These are phyloP conservation scores for Arctopsyche grandis DNA, from an alignment of 1,140 invertebrate species.

Conservation along the genomic window DNA sequence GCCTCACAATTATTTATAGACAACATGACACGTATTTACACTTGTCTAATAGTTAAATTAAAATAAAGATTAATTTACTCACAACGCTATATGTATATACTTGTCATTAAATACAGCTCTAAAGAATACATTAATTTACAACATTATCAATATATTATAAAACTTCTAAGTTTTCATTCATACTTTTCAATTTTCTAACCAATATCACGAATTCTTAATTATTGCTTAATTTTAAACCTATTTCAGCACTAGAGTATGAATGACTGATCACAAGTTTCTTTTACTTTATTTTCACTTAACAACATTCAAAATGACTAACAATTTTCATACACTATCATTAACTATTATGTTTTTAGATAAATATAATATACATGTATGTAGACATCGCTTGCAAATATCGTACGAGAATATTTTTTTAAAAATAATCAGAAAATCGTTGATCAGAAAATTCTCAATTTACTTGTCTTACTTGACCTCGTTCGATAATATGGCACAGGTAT, in stretches of 20 bases:
- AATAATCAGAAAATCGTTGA: no score
- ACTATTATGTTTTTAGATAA: neutral
- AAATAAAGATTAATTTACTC: neutral
- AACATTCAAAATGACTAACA: slow-evolving; percentile 10
- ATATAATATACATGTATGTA: no score
- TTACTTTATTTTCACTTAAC: neutral
- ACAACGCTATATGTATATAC: neutral
- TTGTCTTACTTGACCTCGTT: neutral
- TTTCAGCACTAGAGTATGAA: neutral
- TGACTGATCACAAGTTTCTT: neutral
- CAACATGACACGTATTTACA: neutral
- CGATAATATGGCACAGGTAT: neutral
- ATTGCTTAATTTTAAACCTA: slow-evolving; percentile 19
- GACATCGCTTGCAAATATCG: neutral
- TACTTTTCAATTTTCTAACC: neutral
- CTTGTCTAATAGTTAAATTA: neutral
- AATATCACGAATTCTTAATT: slow-evolving; percentile 23
- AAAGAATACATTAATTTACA: neutral
- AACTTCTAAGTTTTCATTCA: neutral
- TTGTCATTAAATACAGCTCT: neutral
- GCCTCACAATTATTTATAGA: neutral
- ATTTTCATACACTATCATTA: neutral
- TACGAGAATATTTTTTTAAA: no score
- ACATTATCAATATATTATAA: neutral
- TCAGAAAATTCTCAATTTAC: no score